phyloP scores from a whole-genome alignment of 2,888 invertebrate species.

The Lasioglossum figueresi region DNA sequence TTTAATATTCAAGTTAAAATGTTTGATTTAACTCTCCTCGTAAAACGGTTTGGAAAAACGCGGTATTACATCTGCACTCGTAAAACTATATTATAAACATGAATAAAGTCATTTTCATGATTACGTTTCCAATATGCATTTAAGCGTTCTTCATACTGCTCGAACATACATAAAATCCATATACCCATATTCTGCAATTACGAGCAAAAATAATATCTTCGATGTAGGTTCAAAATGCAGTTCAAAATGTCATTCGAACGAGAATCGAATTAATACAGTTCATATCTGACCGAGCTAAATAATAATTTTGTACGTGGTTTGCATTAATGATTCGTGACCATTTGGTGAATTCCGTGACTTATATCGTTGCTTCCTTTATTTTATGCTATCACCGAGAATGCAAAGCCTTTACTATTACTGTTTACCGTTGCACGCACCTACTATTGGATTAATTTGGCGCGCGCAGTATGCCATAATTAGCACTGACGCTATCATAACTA shows the following conservation, averaged over 20 bases:
- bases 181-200: not conserved
- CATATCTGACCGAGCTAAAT: not conserved
- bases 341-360: not conserved
- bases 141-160: not conserved
- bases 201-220: not conserved
- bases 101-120: not conserved
- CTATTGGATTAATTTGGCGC: conserved; percentile 39
- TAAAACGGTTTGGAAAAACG: not conserved
- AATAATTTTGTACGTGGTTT: not conserved
- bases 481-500: conserved; percentile 49
- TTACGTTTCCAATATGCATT: not conserved
- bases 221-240: not conserved
- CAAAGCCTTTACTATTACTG: conserved; percentile 13
- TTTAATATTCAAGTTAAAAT: not conserved
- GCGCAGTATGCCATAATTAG: conserved; percentile 47
- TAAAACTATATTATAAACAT: not conserved
- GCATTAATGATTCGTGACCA: not conserved
- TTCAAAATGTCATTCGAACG: not conserved
- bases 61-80: not conserved
- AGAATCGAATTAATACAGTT: not conserved
- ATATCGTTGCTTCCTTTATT: not conserved
- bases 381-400: not conserved
- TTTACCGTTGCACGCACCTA: conserved; percentile 14
- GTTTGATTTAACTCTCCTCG: not conserved
- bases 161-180: not conserved